A percentile compares a stretch with the other conserved stretches of the same genome.
Conservation (phyloP, 1,140 invertebrate genomes). For the Oedothorax gibbosus region DNA sequence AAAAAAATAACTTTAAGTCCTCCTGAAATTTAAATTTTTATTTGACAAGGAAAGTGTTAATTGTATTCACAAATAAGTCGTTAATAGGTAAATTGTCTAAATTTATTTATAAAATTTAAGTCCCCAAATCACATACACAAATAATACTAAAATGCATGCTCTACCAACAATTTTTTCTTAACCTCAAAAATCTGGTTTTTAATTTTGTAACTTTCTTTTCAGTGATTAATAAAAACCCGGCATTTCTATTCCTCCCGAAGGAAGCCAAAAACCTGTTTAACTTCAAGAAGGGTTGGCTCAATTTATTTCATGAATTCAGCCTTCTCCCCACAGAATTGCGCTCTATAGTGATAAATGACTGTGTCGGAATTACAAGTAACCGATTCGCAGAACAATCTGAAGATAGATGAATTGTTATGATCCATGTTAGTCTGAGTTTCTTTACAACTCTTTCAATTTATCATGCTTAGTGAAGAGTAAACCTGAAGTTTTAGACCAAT, state of each 20-base stretch:
- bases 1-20: no score
- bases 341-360: constrained; percentile 32
- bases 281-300: constrained; percentile 24
- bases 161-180: no score
- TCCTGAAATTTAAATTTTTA: no score
- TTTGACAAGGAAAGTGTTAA: no score
- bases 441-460: constrained; percentile 45
- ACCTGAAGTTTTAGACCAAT: no score
- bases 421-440: constrained; percentile 32
- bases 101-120: no score
- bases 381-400: constrained; percentile 24
- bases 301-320: constrained; percentile 27
- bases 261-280: constrained; percentile 2
- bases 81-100: no score
- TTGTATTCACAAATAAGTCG: no score
- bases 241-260: not conserved
- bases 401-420: constrained; percentile 53
- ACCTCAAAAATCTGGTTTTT: no score
- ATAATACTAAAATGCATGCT: no score
- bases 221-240: not conserved
- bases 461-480: constrained; percentile 15
- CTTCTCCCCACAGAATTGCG: not conserved
- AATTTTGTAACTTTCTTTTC: no score
- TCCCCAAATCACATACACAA: no score
- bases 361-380: constrained; percentile 39